Conservation (phyloP, 23 tunicate species). For the Trididemnum nubilum region DNA sequence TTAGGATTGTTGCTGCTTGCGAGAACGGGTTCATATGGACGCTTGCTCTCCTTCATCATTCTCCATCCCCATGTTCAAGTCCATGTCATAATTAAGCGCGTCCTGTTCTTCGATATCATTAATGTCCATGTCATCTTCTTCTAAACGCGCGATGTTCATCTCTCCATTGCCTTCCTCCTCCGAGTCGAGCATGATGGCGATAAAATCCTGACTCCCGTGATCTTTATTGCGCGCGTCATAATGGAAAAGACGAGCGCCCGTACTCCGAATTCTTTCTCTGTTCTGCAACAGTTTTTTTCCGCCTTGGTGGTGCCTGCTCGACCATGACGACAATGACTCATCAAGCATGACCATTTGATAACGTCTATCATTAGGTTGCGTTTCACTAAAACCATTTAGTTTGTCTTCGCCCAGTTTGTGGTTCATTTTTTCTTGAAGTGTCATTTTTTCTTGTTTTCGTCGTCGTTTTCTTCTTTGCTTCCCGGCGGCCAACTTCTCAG, state of each 20-base stretch:
- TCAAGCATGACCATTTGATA: not conserved
- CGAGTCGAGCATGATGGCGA: conserved; percentile 48
- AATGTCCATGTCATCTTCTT: conserved; percentile 33
- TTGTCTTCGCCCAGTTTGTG: not conserved
- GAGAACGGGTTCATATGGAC: too few species aligned
- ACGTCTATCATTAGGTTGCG: not conserved
- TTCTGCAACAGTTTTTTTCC: not conserved
- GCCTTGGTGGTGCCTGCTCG: not conserved
- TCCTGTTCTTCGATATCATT: conserved; percentile 28
- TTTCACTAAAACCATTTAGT: not conserved
- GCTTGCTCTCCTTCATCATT: conserved; percentile 35
- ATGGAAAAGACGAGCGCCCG: not conserved
- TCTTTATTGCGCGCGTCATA: not conserved
- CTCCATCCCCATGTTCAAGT: conserved; percentile 1
- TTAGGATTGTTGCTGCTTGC: too few species aligned
- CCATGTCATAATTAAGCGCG: not conserved
- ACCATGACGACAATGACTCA: not conserved
- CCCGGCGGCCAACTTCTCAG: not conserved
- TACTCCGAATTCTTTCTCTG: not conserved
- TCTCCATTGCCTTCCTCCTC: conserved; percentile 47
- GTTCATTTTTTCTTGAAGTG: not conserved
- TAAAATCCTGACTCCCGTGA: not conserved
- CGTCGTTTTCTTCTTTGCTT: not conserved
- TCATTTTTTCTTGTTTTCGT: not conserved
- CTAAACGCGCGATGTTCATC: conserved; percentile 27